Percentiles rank a stretch among this genome's conserved stretches.
These are phyloP conservation scores for Cepaea nemoralis DNA, from an alignment of 1,140 invertebrate genomes.

Conservation along the genomic window DNA sequence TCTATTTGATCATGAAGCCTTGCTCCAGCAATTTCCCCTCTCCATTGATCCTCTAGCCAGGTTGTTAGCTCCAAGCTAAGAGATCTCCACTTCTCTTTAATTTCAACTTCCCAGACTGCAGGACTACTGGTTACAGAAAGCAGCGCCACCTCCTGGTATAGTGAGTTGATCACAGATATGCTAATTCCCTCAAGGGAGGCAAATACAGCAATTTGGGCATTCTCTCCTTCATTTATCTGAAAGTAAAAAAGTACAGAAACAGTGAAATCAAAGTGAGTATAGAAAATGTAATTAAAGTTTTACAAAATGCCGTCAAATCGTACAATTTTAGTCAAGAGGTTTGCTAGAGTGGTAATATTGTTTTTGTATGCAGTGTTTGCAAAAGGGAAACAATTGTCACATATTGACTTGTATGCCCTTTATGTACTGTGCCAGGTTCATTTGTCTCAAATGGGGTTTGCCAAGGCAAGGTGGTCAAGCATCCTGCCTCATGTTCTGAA, in stretches of 20 bases:
- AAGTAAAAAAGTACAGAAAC: slow-evolving; percentile 35
- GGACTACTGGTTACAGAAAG: slow-evolving; percentile 79
- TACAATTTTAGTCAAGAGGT: too few species aligned
- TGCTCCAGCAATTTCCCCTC: slow-evolving; percentile 78
- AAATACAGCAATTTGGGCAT: slow-evolving; percentile 80
- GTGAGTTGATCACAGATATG: slow-evolving; percentile 76
- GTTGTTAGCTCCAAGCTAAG: slow-evolving; percentile 82
- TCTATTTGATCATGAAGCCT: slow-evolving; percentile 80
- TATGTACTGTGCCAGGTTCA: too few species aligned
- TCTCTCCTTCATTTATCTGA: slow-evolving; percentile 80
- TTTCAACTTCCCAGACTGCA: slow-evolving; percentile 85
- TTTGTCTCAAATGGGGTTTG: too few species aligned
- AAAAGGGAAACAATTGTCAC: too few species aligned
- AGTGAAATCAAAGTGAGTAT: not conserved
- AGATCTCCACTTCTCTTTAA: slow-evolving; percentile 82
- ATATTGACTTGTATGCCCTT: too few species aligned
- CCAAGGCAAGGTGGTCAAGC: too few species aligned
- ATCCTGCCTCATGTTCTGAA: too few species aligned
- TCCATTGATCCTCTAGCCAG: slow-evolving; percentile 86
- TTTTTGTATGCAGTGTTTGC: too few species aligned
- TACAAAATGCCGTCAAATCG: too few species aligned
- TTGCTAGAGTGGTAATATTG: too few species aligned
- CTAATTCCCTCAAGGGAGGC: slow-evolving; percentile 81
- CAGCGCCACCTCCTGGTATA: slow-evolving; percentile 77
- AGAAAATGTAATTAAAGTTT: not conserved